Evolutionary conservation across 1,140 invertebrate genomes (phyloP).

Genomic region (Drosophila nasuta): DNA sequence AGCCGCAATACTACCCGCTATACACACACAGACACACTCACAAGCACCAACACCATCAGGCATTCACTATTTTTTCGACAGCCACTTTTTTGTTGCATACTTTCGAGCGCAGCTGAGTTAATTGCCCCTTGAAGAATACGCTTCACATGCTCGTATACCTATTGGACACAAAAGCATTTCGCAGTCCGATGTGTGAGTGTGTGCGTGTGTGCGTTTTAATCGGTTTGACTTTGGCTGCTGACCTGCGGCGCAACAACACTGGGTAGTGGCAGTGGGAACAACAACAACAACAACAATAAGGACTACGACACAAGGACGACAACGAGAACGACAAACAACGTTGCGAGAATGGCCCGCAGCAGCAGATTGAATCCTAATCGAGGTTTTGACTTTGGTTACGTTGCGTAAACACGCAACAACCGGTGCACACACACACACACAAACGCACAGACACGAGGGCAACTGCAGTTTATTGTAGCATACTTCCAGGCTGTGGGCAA

Average conservation of each 20-base stretch:
- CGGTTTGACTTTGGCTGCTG: slow-evolving; percentile 78
- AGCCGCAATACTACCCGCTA: slow-evolving; percentile 31
- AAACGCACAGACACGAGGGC: neutral
- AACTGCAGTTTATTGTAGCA: slow-evolving; percentile 73
- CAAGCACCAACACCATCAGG: slow-evolving; percentile 5
- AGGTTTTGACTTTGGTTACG: slow-evolving; percentile 83
- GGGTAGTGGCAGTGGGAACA: neutral
- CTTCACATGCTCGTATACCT: slow-evolving; percentile 55
- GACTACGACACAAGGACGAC: slow-evolving; percentile 33
- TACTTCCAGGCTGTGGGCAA: slow-evolving; percentile 62
- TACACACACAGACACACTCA: neutral
- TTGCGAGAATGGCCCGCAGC: slow-evolving; percentile 66
- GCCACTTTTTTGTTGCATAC: slow-evolving; percentile 56
- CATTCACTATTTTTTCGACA: slow-evolving; percentile 63
- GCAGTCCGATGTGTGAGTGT: slow-evolving; percentile 1
- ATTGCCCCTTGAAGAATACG: slow-evolving; percentile 81
- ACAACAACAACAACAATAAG: neutral
- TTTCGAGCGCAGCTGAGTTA: slow-evolving; percentile 69
- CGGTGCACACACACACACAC: slow-evolving; percentile 36
- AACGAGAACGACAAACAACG: slow-evolving; percentile 65
- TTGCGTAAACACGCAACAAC: slow-evolving; percentile 82
- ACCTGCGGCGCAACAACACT: slow-evolving; percentile 58
- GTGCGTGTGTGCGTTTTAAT: slow-evolving; percentile 63
- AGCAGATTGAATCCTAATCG: slow-evolving; percentile 83
- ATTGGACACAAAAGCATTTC: slow-evolving; percentile 53